A percentile compares a stretch with the other conserved stretches of the same genome.
These are phyloP conservation scores for Zosterops hypoxanthus DNA, from an alignment of 2,113 vertebrate genomes.

Conservation along the genomic window DNA sequence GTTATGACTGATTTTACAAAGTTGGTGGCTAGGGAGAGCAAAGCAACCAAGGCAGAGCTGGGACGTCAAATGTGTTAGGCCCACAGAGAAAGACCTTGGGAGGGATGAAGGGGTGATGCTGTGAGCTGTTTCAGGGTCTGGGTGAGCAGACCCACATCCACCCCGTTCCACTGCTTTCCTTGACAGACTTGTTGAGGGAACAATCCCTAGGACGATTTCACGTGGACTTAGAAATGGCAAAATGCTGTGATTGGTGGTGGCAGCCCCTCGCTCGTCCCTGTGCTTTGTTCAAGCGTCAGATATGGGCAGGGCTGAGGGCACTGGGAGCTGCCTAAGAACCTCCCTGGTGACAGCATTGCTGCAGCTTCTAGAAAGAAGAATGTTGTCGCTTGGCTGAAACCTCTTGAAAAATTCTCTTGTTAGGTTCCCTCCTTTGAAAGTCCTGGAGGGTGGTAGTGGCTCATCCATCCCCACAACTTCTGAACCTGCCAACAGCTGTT, in stretches of 20 bases:
- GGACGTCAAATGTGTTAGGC: not conserved
- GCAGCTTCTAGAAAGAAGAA: not conserved
- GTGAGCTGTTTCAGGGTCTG: not conserved
- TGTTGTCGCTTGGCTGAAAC: not conserved
- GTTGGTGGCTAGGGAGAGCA: not conserved
- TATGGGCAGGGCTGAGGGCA: rapidly evolving
- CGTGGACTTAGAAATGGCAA: not conserved
- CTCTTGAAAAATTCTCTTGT: not conserved
- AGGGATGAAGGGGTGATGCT: rapidly evolving
- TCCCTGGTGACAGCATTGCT: rapidly evolving
- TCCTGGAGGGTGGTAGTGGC: rapidly evolving
- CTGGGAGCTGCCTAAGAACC: not conserved
- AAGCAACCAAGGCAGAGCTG: not conserved
- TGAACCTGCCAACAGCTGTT: not conserved
- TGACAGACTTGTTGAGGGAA: not conserved
- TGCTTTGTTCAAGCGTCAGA: rapidly evolving
- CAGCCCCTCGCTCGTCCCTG: rapidly evolving
- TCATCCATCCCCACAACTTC: rapidly evolving
- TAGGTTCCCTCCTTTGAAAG: not conserved
- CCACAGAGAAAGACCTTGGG: not conserved
- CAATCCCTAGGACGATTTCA: rapidly evolving
- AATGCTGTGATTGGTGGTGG: rapidly evolving
- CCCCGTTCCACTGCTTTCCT: rapidly evolving
- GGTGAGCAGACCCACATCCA: not conserved
- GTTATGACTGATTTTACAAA: not conserved